Base-by-base conservation (phyloP, 2,888 invertebrate species). In the Spodoptera picta region DNA sequence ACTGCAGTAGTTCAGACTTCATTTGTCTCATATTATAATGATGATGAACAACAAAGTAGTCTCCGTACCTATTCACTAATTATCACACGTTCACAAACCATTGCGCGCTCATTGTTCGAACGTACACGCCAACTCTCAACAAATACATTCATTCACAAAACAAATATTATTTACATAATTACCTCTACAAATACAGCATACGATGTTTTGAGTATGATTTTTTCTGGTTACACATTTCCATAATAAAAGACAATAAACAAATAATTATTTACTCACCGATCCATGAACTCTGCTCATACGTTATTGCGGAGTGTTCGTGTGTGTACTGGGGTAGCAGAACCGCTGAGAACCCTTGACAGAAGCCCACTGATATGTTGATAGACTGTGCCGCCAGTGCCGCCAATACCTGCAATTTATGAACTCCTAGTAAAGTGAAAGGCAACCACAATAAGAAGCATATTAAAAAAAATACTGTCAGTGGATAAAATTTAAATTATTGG, bases 321-420 rank as follows among this genome's bases (percentile, higher is more conserved):
- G 95, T 90, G 72, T 97, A 95, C 90, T 97, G 97, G 57, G 97
- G 97, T 70, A 97, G 92, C 81, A 97, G 94, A 41, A 97, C 96
- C 1, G 97, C 97, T 48, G 97, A 97, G 92, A 96, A 97, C 47
- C 97, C 97, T 86, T 97, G 97, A 69, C 96, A 96, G 83, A 97
- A 96, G 0, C 97, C 97, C 73, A 97, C 96, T 55, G 97, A 97
- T 83, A 97, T 96, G 83, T 97, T 97, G 79, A 97, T 96, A 14
- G 96, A 96, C 87, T 97, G 97, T 47, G 97, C 97, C 60, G 96
- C 97, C 74, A 97, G 90, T 36, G 96, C 96, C 62, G 97, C 97
- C 79, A 96, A 80, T 55, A 96, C 95, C 97, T 97, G 94, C 0
- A 91, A 66, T 41, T 77, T 51, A 87, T 80, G 57, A 77, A 36